These are phyloP conservation scores for Daptonema setosum DNA, from an alignment of 2,888 invertebrate genomes.

Conservation along the genomic window DNA sequence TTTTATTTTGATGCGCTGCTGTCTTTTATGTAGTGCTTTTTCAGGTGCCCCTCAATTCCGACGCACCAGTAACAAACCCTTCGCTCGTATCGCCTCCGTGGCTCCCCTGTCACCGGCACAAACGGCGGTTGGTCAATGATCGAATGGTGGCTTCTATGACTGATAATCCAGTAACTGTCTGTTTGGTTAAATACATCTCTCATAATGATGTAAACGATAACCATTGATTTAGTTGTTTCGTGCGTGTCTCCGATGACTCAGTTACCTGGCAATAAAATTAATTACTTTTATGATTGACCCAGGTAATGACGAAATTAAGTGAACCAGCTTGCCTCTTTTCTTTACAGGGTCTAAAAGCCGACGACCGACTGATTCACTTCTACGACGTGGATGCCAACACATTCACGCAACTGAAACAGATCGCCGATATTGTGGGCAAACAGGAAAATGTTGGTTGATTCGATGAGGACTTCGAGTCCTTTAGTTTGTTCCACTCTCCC, in stretches of 20 bases:
- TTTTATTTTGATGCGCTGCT: no score
- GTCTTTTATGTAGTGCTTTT: no score
- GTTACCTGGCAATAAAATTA: not conserved
- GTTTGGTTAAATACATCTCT: no score
- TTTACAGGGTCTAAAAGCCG: not conserved
- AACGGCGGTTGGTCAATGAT: not conserved
- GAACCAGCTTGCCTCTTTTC: not conserved
- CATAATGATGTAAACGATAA: no score
- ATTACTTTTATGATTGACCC: no score
- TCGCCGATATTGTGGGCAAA: not conserved
- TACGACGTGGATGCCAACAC: not conserved
- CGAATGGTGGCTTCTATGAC: no score
- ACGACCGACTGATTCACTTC: conserved; percentile 1
- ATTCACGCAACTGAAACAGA: not conserved
- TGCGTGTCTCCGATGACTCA: not conserved
- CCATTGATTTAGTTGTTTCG: no score
- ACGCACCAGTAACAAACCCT: conserved; percentile 1
- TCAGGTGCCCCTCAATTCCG: not conserved
- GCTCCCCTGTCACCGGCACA: conserved; percentile 1
- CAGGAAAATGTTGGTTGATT: no score
- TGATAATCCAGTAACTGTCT: no score
- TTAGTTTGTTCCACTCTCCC: no score
- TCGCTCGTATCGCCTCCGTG: not conserved
- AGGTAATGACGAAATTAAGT: no score
- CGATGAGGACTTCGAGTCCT: no score